Percentiles rank a stretch among this genome's conserved stretches.
Evolutionary conservation across 1,140 invertebrate genomes (phyloP).

Genomic region (Mercenaria mercenaria): DNA sequence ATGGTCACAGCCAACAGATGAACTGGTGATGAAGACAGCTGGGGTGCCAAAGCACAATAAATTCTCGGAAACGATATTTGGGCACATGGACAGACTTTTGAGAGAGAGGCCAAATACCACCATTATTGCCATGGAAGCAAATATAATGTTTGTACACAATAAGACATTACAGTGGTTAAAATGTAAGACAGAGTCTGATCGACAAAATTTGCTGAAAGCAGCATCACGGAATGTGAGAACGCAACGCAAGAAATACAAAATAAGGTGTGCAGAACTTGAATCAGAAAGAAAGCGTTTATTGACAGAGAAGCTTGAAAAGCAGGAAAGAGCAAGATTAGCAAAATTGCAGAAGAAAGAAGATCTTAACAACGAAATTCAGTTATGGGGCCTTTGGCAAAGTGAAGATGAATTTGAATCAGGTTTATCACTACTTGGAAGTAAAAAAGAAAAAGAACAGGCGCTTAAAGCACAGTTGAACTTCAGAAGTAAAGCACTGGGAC

Average conservation of each 20-base stretch:
- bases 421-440: not conserved
- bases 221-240: conserved; percentile 6
- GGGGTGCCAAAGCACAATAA: conserved; percentile 64
- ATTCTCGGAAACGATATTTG: conserved; percentile 69
- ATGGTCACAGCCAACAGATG: conserved; percentile 10
- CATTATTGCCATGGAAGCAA: conserved; percentile 61
- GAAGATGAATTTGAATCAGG: not conserved
- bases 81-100: conserved; percentile 62
- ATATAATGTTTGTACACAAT: conserved; percentile 68
- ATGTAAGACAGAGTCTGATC: conserved; percentile 31
- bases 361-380: not conserved
- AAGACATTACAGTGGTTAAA: conserved; percentile 67
- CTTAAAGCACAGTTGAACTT: conserved; percentile 27
- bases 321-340: not conserved
- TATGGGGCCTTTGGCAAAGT: conserved; percentile 17
- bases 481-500: not conserved
- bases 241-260: not conserved
- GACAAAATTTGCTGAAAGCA: conserved; percentile 24
- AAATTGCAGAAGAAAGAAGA: conserved; percentile 7
- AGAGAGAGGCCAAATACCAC: conserved; percentile 63
- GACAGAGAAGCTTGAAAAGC: not conserved
- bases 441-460: conserved; percentile 10
- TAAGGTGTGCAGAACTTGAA: conserved; percentile 35
- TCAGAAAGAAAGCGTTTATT: conserved; percentile 1
- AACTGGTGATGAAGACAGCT: conserved; percentile 8